phyloP scores from a whole-genome alignment of 1,140 invertebrate species.

The Acromyrmex heyeri region DNA sequence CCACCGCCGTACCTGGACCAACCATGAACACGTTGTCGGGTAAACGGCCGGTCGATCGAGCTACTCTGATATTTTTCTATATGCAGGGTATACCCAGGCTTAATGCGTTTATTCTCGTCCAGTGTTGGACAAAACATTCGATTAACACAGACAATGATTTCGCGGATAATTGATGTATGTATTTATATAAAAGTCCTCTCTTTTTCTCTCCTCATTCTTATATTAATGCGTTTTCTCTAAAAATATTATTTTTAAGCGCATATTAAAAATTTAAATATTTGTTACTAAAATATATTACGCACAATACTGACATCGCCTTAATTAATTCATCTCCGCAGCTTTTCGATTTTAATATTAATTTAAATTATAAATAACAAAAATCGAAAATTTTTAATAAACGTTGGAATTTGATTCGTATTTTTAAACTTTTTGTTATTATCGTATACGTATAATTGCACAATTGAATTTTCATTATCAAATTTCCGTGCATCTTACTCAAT shows the following conservation, averaged over 20 bases:
- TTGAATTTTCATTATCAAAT: neutral
- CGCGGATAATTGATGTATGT: neutral
- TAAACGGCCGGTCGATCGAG: constrained; percentile 67
- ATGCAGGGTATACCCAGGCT: constrained; percentile 14
- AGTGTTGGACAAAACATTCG: neutral
- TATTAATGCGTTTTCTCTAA: neutral
- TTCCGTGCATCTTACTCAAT: neutral
- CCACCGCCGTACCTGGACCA: constrained; percentile 23
- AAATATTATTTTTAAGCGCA: neutral
- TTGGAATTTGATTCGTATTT: too few relatives aligned
- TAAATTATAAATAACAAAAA: neutral
- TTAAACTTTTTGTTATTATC: neutral
- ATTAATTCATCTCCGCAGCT: neutral
- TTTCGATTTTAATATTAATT: neutral
- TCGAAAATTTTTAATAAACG: neutral
- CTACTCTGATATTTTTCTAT: constrained; percentile 40
- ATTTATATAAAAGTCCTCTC: neutral
- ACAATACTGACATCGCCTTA: neutral
- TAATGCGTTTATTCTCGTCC: neutral
- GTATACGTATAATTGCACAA: neutral
- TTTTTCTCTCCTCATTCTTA: neutral
- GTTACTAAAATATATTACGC: neutral
- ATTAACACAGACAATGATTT: constrained; percentile 6
- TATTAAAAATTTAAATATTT: constrained; percentile 1
- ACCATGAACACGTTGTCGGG: constrained; percentile 37